Base-by-base conservation (phyloP, 2,888 invertebrate genomes). In the Napeogenes inachia region DNA sequence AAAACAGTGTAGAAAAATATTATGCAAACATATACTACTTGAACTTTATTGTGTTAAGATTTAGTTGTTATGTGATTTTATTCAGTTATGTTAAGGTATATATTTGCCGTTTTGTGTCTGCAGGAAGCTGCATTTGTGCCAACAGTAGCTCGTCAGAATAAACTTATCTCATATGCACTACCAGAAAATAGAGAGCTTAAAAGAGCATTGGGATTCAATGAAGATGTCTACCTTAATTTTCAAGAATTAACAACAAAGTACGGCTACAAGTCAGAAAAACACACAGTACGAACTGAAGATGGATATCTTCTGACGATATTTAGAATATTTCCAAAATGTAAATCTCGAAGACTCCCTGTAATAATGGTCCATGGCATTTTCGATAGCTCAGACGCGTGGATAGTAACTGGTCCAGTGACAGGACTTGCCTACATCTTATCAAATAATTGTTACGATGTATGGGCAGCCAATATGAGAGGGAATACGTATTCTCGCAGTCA, bases 401-500 rank as follows among this genome's bases (percentile, higher is more conserved):
- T 82, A 47, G 12, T 80, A 0, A 71, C 79, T 63, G 80, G 79
- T 12, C 93, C 1, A 93, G 60, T 69, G 3, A 66, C 59, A 10
- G 78, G 79, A 1, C 47, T 81, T 3, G 77, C 69, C 3, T 73
- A 77, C 2, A 68, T 71, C 13, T 73, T 93, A 46, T 88, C 91
- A 0, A 85, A 91, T 53, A 76, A 77, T 42, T 92, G 91, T 4
- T 92, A 91, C 70, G 93, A 93, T 54, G 76, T 82, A 0, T 83
- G 82, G 83, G 68, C 75, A 0, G 72, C 71, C 1, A 82, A 81
- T 69, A 81, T 84, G 13, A 87, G 95, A 63, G 95, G 95, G 12
- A 93, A 92, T 71, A 85, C 82, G 3, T 93, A 93, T 74, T 91
- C 92, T 10, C 81, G 88, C 46, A 82, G 80, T 4, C 94, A 94